A percentile compares a stretch with the other conserved stretches of the same genome.
phyloP scores from a whole-genome alignment of 92 coral and sea anemone species.

The Scolanthus callimorphus region DNA sequence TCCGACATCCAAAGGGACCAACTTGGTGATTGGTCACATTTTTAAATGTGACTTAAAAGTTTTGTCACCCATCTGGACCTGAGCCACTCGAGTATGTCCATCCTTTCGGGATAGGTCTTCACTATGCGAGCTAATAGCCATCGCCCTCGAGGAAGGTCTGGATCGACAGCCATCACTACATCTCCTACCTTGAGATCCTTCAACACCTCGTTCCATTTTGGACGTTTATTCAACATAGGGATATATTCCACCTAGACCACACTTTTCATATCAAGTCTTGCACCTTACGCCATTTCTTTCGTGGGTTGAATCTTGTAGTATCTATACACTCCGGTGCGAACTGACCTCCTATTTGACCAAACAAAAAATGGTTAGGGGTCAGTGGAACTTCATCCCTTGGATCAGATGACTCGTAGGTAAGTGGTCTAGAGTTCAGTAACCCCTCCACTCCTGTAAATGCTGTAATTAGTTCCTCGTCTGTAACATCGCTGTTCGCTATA shows the following conservation, averaged over 20 bases:
- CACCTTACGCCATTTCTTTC: slow-evolving; percentile 46
- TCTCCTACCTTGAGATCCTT: slow-evolving; percentile 48
- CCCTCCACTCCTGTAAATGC: slow-evolving; percentile 23
- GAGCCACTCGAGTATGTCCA: slow-evolving; percentile 62
- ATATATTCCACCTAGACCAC: slow-evolving; percentile 58
- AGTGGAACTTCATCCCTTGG: slow-evolving; percentile 19
- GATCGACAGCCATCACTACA: slow-evolving; percentile 41
- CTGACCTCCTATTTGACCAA: slow-evolving; percentile 44
- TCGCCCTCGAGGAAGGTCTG: slow-evolving; percentile 35
- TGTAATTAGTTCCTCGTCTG: slow-evolving; percentile 54
- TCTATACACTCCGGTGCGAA: slow-evolving; percentile 60
- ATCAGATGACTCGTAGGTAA: slow-evolving; percentile 19
- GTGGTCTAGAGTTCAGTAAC: slow-evolving; percentile 12
- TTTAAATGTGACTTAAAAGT: no score
- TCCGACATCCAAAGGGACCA: no score
- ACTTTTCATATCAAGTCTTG: slow-evolving; percentile 38
- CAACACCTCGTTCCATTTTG: slow-evolving; percentile 51
- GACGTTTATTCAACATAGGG: slow-evolving; percentile 33
- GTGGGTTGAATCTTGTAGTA: slow-evolving; percentile 28
- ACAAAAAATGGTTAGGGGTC: slow-evolving; percentile 37
- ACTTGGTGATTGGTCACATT: slow-evolving; percentile 30
- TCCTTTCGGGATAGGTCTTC: slow-evolving; percentile 46
- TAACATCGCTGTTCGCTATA: slow-evolving; percentile 22
- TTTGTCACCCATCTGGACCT: slow-evolving; percentile 39
- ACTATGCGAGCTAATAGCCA: slow-evolving; percentile 52